Evolutionary conservation across 2,888 invertebrate genomes (phyloP).

Genomic region (Venusia cambrica): DNA sequence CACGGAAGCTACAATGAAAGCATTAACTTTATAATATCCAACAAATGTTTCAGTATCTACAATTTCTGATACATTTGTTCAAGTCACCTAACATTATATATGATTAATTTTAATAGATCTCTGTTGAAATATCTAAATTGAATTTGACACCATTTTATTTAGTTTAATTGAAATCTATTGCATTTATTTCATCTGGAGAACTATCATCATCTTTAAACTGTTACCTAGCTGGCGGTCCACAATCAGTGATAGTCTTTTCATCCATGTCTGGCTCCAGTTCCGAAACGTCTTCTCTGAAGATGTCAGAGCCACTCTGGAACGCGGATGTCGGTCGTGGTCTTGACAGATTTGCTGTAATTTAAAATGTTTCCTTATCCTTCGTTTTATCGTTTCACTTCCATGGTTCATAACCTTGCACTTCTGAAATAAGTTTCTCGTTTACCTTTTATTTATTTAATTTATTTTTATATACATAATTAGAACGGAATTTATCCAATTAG

Average conservation of each 20-base stretch:
- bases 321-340: slow-evolving; percentile 70
- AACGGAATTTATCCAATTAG: too few relatives aligned
- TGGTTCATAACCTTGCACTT: too few relatives aligned
- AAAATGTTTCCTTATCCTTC: too few relatives aligned
- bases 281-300: slow-evolving; percentile 81
- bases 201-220: slow-evolving; percentile 13
- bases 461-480: too few relatives aligned
- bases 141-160: neutral
- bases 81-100: too few relatives aligned
- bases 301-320: slow-evolving; percentile 75
- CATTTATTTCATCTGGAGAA: slow-evolving; percentile 2
- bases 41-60: too few relatives aligned
- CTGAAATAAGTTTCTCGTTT: too few relatives aligned
- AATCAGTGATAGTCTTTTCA: slow-evolving; percentile 67
- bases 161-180: neutral
- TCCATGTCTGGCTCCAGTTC: slow-evolving; percentile 77
- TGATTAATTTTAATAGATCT: neutral
- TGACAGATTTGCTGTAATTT: slow-evolving; percentile 57
- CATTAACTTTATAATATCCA: slow-evolving; percentile 38
- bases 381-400: too few relatives aligned
- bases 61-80: too few relatives aligned
- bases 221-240: slow-evolving; percentile 86
- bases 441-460: too few relatives aligned
- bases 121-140: neutral
- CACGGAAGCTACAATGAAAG: slow-evolving; percentile 76